These are phyloP conservation scores for Ceratina australensis DNA, from an alignment of 1,140 invertebrate species.

Conservation along the genomic window DNA sequence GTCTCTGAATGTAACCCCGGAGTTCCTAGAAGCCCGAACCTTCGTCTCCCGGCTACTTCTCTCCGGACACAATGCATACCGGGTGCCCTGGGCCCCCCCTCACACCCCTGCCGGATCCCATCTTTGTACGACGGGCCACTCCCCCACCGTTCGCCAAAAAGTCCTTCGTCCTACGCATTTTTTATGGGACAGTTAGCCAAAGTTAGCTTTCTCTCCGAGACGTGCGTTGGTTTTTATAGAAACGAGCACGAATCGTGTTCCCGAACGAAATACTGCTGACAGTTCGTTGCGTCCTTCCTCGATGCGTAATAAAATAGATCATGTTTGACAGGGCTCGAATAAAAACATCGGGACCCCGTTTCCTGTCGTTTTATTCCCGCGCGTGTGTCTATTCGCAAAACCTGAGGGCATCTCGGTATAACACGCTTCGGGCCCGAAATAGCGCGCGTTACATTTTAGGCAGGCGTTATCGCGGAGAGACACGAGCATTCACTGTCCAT, in stretches of 20 bases:
- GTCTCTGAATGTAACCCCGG: slow-evolving; percentile 56
- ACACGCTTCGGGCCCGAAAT: background rate
- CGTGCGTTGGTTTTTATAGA: too few relatives aligned
- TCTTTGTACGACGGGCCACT: slow-evolving; percentile 13
- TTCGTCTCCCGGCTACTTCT: slow-evolving; percentile 38
- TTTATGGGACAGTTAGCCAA: slow-evolving; percentile 48
- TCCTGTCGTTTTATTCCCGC: background rate
- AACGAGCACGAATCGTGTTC: background rate
- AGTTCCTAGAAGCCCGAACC: slow-evolving; percentile 61
- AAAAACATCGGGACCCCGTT: too few relatives aligned
- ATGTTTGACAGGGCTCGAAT: too few relatives aligned
- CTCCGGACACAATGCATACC: slow-evolving; percentile 65
- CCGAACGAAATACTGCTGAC: background rate
- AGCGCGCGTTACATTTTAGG: slow-evolving; percentile 14
- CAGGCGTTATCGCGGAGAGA: slow-evolving; percentile 18
- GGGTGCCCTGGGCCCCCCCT: slow-evolving; percentile 22
- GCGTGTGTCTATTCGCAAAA: background rate
- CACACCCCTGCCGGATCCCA: background rate
- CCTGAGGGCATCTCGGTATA: background rate
- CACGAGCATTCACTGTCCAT: slow-evolving; percentile 19
- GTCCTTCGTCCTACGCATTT: slow-evolving; percentile 55
- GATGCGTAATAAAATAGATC: too few relatives aligned
- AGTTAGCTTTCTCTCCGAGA: slow-evolving; percentile 19
- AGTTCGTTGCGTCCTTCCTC: too few relatives aligned
- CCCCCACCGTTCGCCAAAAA: slow-evolving; percentile 21